A percentile compares a stretch with the other conserved stretches of the same genome.
phyloP scores from a whole-genome alignment of 2,113 vertebrate genomes.

The Channa argus region DNA sequence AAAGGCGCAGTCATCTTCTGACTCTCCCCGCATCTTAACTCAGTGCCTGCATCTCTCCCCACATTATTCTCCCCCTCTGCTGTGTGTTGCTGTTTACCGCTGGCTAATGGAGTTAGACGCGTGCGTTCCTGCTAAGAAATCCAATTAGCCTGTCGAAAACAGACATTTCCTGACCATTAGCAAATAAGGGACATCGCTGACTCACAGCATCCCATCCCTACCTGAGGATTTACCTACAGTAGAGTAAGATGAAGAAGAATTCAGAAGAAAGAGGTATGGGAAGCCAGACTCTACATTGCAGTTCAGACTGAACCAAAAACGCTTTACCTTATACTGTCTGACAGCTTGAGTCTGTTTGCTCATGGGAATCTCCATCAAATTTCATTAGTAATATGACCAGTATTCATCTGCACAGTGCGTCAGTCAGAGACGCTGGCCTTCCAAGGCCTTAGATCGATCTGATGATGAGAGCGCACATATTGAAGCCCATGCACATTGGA shows the following conservation, averaged over 20 bases:
- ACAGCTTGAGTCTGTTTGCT: slow-evolving; percentile 31
- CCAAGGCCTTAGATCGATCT: slow-evolving; percentile 53
- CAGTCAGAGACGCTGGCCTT: slow-evolving; percentile 36
- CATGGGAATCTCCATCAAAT: slow-evolving; percentile 44
- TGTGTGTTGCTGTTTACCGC: slow-evolving; percentile 66
- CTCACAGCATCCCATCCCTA: slow-evolving; percentile 23
- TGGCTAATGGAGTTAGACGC: slow-evolving; percentile 73
- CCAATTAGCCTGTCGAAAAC: slow-evolving; percentile 70
- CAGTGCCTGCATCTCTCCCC: background rate
- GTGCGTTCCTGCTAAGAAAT: slow-evolving; percentile 78
- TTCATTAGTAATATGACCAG: slow-evolving; percentile 58
- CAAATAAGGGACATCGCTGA: slow-evolving; percentile 49
- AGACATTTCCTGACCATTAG: slow-evolving; percentile 81
- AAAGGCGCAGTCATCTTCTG: background rate
- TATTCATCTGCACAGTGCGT: slow-evolving; percentile 44
- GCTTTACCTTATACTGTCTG: slow-evolving; percentile 25
- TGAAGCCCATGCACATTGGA: slow-evolving; percentile 19
- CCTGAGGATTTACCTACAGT: slow-evolving; percentile 32
- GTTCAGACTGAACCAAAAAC: slow-evolving; percentile 12
- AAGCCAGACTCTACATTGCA: background rate
- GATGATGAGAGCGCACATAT: slow-evolving; percentile 37
- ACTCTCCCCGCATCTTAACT: background rate
- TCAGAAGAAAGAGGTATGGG: background rate
- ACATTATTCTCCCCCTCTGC: slow-evolving; percentile 26
- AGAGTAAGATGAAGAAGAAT: background rate